Base-by-base conservation (phyloP, 1,140 invertebrate species). In the Scaptomyza graminum region DNA sequence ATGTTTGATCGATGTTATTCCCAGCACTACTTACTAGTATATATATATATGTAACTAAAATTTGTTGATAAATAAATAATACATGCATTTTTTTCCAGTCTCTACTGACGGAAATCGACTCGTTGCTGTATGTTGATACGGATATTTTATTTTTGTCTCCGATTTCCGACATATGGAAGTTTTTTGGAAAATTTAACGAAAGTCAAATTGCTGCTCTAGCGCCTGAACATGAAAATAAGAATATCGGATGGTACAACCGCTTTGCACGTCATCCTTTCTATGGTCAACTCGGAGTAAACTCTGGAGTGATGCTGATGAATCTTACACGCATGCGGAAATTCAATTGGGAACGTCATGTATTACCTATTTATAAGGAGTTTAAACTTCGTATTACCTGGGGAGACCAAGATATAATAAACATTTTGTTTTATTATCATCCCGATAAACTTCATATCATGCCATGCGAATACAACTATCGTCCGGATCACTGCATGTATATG, bases 391-490 rank as follows among this genome's bases (percentile, higher is more conserved):
- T 99, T 49, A 97, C 96, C 3, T 99, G 97, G 97, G 98, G 98
- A n/a, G 98, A 99, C 93, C 98, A 99, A 92, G 98, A 99, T 93
- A 97, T 99, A 64, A 97, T 99, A 71, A 99, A 99, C 91, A 98
- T 99, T 72, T 96, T 98, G 79, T 98, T 99, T 91, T 96, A 97
- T 92, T 96, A 95, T 92, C 95, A 98, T 94, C 95, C 96, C 79
- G 96, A 96, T 62, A 95, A 96, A 79, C 92, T 99, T 12, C 95
- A 95, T 72, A 93, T 97, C 37, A 95, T 97, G 91, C 94, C 95
- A 0, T 99, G 98, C 91, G 94, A 96, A 55, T 98, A 96, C 92
- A 99, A 99, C 92, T 99, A 97, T 90, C 94, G 97, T 56, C 95
- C 97, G 8, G 97, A 99, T 93, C 97, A 99, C 91, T 99, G 97